Base-by-base conservation (phyloP, 2,113 vertebrate species). In the Neotoma lepida region DNA sequence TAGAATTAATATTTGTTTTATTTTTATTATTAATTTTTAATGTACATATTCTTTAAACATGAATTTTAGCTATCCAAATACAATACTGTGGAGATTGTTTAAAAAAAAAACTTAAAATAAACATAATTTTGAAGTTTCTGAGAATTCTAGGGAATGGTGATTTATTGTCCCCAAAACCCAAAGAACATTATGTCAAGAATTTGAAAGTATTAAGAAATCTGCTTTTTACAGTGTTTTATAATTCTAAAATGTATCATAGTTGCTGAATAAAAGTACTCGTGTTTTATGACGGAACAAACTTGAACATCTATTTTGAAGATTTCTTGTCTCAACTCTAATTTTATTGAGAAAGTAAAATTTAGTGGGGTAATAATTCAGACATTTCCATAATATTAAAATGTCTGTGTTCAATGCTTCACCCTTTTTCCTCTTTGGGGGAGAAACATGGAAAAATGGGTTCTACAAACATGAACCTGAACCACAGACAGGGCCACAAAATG, bases 291-390 rank as follows among this genome's bases (percentile, higher is more conserved):
- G 44, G 30, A 92, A 71, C 28, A 87, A 90, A 90, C 24, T 63
- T 84, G 35, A 89, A 46, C 28, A 86, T 20, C 24, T 61, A 90
- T 68, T 91, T 90, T n/a, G 8, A 80, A 95, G 46, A 46, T 71
- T 68, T 85, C 68, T 85, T 54, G 92, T 9, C 56, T 74, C 30
- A 39, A 49, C 10, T 77, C 94, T 90, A 12, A 61, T 56, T 74
- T 94, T 82, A 73, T 3, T 54, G 90, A 76, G 63, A 87, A 95
- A 93, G 78, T 86, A 1, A 96, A 95, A 86, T 89, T 84, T 89
- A 66, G 44, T 77, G 18, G 64, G 90, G 76, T 90, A 88, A 87
- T 85, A 86, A 86, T 74, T 64, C 15, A 9, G 1, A 49, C 54
- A 90, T 87, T 49, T 91, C 24, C 15, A 78, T 54, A 88, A 46